These are phyloP conservation scores for pig (Sus scrofa) DNA, from an alignment of 2,113 vertebrate species.

Conservation along the genomic window DNA sequence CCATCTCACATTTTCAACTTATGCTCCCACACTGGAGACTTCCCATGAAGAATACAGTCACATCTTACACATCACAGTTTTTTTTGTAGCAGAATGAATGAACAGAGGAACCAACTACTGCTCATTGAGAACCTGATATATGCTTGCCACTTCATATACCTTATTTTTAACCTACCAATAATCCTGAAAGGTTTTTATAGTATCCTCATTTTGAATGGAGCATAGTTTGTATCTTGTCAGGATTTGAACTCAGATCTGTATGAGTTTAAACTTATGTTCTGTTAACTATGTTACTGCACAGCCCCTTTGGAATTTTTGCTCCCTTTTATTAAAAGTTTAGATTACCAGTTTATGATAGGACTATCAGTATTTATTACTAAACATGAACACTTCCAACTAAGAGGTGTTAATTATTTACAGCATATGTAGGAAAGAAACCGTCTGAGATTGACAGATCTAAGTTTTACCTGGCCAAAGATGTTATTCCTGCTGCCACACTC, in stretches of 20 bases:
- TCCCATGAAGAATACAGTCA: neutral
- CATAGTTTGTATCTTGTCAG: neutral
- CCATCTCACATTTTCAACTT: neutral
- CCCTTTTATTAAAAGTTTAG: neutral
- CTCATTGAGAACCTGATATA: neutral
- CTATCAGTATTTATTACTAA: constrained; percentile 35
- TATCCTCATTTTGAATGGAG: neutral
- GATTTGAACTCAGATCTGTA: neutral
- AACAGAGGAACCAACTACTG: neutral
- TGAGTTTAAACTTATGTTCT: neutral
- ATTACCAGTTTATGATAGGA: neutral
- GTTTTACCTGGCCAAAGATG: neutral
- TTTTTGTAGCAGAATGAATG: neutral
- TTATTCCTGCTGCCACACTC: neutral
- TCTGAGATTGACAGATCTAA: constrained; percentile 57
- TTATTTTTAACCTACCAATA: neutral
- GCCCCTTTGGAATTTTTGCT: neutral
- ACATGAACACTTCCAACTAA: constrained; percentile 47
- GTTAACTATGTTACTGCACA: neutral
- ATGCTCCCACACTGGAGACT: neutral
- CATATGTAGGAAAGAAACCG: constrained; percentile 61
- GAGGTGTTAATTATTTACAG: constrained; percentile 71
- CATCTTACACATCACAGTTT: neutral
- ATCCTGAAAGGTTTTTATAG: neutral
- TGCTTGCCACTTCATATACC: neutral